Percentiles rank a stretch among this genome's conserved stretches.
phyloP scores from a whole-genome alignment of 2,797 vertebrate genomes.

The Danio aesculapii region DNA sequence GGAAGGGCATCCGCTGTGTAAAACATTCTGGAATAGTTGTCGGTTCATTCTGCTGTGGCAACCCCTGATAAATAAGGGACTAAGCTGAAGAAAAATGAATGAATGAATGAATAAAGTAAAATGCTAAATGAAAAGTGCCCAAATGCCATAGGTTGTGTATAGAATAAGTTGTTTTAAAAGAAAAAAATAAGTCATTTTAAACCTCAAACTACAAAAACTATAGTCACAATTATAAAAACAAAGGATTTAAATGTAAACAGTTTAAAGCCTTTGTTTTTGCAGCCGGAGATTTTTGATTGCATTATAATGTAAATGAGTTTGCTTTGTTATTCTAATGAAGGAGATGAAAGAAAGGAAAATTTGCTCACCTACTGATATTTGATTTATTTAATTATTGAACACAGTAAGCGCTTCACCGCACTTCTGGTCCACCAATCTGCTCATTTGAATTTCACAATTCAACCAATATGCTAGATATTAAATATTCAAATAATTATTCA shows the following conservation, averaged over 20 bases:
- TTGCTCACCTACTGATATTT: constrained; percentile 1
- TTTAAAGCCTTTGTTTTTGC: background rate
- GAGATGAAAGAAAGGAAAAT: background rate
- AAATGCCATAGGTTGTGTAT: background rate
- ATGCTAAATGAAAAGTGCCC: background rate
- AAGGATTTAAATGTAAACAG: background rate
- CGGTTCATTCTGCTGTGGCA: too few species aligned
- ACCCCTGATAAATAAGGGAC: too few species aligned
- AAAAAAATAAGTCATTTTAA: background rate
- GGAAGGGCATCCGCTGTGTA: too few species aligned
- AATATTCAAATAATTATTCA: background rate
- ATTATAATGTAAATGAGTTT: background rate
- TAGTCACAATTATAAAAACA: background rate
- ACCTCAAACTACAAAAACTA: background rate
- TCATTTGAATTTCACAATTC: background rate
- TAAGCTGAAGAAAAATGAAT: too few species aligned
- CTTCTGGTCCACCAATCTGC: background rate
- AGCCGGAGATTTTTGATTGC: background rate
- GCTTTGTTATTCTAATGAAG: constrained; percentile 10
- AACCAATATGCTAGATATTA: background rate
- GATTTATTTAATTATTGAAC: background rate
- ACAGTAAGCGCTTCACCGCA: background rate
- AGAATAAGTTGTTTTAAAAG: background rate
- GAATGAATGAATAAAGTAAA: background rate
- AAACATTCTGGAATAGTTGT: too few species aligned